Evolutionary conservation across 2,113 vertebrate species (phyloP).

Genomic region (Pluvianellus socialis): DNA sequence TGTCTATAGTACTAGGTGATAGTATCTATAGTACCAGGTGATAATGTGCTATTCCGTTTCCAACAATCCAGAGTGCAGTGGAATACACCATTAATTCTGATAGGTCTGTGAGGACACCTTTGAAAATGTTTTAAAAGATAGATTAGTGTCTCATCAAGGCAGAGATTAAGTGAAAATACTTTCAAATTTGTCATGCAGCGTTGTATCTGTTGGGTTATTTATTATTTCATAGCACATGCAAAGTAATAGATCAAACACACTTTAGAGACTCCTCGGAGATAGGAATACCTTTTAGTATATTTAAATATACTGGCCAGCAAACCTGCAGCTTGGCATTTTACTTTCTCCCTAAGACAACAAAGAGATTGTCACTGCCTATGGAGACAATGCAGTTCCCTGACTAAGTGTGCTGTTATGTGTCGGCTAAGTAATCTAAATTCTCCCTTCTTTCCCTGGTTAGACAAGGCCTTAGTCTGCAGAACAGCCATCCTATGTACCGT

Average conservation of each 20-base stretch:
- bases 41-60: conserved; percentile 29
- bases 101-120: conserved; percentile 66
- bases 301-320: conserved; percentile 19
- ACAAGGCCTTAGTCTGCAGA: neutral
- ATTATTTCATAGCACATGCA: conserved; percentile 54
- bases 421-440: neutral
- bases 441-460: neutral
- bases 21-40: neutral
- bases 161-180: conserved; percentile 71
- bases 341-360: conserved; percentile 1
- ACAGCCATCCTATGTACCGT: neutral
- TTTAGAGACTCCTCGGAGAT: conserved; percentile 45
- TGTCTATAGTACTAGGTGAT: neutral
- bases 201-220: conserved; percentile 68
- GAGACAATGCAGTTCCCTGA: neutral
- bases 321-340: neutral
- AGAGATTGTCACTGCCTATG: neutral
- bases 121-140: conserved; percentile 74
- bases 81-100: conserved; percentile 65
- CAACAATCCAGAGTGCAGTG: conserved; percentile 26
- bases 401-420: neutral
- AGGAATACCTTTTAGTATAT: neutral
- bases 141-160: conserved; percentile 70
- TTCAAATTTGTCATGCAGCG: conserved; percentile 58
- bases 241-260: conserved; percentile 64